phyloP scores from a whole-genome alignment of 2,797 vertebrate genomes.

The Sebastes wilsoni region DNA sequence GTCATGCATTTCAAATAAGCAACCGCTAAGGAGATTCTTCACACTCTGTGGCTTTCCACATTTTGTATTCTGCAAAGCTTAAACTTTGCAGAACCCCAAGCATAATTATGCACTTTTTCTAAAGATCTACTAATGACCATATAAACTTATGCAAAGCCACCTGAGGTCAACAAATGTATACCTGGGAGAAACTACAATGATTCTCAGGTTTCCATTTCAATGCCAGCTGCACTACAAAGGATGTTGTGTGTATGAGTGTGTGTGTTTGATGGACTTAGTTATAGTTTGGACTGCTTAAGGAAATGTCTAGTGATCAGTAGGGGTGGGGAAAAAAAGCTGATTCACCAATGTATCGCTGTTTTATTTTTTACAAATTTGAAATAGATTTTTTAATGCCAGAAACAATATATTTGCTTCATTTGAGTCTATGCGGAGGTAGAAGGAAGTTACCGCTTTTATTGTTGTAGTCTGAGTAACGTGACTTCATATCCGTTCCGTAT shows the following conservation, averaged over 20 bases:
- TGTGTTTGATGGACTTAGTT: background rate
- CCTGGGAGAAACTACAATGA: background rate
- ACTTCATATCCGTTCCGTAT: too few relatives aligned
- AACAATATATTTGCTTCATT: too few relatives aligned
- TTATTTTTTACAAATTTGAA: too few relatives aligned
- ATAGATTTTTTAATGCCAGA: too few relatives aligned
- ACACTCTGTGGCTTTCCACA: background rate
- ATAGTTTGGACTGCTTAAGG: background rate
- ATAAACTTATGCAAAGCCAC: slow-evolving; percentile 9
- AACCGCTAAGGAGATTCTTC: slow-evolving; percentile 2
- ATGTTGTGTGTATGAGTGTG: background rate
- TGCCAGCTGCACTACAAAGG: background rate
- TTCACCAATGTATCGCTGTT: too few relatives aligned
- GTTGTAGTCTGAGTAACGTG: too few relatives aligned
- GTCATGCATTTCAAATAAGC: slow-evolving; percentile 5
- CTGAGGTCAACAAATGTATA: slow-evolving; percentile 6
- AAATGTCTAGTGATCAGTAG: background rate
- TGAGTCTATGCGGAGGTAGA: too few relatives aligned
- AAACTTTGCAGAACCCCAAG: background rate
- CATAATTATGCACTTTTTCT: slow-evolving; percentile 12
- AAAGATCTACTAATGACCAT: slow-evolving; percentile 8
- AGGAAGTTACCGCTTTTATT: too few relatives aligned
- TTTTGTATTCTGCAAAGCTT: slow-evolving; percentile 1
- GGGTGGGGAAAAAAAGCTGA: too few relatives aligned
- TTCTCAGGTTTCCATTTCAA: background rate